These are phyloP conservation scores for Oncorhynchus kisutch DNA, from an alignment of 2,113 vertebrate genomes.

Conservation along the genomic window DNA sequence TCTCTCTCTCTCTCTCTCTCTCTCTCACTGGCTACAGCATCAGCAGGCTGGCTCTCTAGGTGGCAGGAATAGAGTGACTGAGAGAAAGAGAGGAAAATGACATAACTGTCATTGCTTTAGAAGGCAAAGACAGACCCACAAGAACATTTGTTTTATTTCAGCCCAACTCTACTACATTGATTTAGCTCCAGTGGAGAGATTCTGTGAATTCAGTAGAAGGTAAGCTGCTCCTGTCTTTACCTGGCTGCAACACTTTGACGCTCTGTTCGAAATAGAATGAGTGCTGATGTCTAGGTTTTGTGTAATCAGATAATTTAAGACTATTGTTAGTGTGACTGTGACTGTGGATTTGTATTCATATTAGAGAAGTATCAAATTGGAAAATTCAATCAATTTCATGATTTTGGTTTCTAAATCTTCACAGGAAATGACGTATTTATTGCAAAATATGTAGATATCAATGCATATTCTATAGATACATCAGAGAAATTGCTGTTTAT, in stretches of 20 bases:
- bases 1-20: conserved; percentile 46
- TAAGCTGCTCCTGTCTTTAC: conserved; percentile 60
- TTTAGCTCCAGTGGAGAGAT: conserved; percentile 35
- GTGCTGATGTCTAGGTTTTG: background rate
- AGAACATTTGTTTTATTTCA: conserved; percentile 46
- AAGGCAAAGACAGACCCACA: conserved; percentile 46
- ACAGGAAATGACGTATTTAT: background rate
- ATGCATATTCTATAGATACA: background rate
- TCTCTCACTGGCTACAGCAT: conserved; percentile 48
- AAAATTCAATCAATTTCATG: background rate
- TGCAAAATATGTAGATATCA: background rate
- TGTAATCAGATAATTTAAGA: background rate
- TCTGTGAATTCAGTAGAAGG: conserved; percentile 42
- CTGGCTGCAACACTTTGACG: conserved; percentile 29
- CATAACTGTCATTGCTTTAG: conserved; percentile 71
- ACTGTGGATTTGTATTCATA: background rate
- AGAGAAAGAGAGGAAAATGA: conserved; percentile 44
- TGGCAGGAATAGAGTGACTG: conserved; percentile 47
- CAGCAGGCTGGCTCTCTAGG: conserved; percentile 46
- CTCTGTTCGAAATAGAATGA: conserved; percentile 17
- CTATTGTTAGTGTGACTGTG: background rate
- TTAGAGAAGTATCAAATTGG: background rate
- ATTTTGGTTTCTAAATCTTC: too few species aligned
- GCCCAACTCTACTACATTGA: background rate
- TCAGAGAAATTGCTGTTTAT: background rate